Percentiles rank a stretch among this genome's conserved stretches.
Evolutionary conservation across 2,888 invertebrate species (phyloP).

Genomic region (Ormyrus pomaceus): DNA sequence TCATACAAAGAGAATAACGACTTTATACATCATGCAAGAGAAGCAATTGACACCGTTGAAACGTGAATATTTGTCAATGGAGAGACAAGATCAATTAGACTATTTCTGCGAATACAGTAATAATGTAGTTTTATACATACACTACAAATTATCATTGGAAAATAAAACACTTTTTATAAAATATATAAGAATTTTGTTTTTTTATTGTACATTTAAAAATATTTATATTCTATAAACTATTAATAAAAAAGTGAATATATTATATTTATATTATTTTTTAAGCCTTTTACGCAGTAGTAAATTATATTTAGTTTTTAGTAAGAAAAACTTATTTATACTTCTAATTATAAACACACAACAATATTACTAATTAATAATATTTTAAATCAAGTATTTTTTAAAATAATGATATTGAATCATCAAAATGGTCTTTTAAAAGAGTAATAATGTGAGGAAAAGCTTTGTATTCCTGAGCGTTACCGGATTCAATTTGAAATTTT

Average conservation of each 20-base stretch:
- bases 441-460: no score
- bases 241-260: background rate
- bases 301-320: no score
- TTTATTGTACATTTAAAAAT: background rate
- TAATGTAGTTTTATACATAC: slow-evolving; percentile 71
- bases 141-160: slow-evolving; percentile 67
- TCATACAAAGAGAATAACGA: slow-evolving; percentile 44
- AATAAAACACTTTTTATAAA: slow-evolving; percentile 71
- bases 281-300: no score
- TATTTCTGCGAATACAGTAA: slow-evolving; percentile 60
- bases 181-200: slow-evolving; percentile 11
- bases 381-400: no score
- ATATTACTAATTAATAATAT: no score
- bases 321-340: no score
- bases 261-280: background rate
- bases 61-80: slow-evolving; percentile 11
- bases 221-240: no score
- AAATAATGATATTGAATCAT: no score
- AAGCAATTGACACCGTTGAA: slow-evolving; percentile 37
- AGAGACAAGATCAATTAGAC: slow-evolving; percentile 44
- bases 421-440: no score
- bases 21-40: slow-evolving; percentile 21
- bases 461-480: no score
- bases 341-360: no score
- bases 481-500: no score